Evolutionary conservation across 92 coral and sea anemone genomes (phyloP).

Genomic region (Parazoanthus atlanticus): DNA sequence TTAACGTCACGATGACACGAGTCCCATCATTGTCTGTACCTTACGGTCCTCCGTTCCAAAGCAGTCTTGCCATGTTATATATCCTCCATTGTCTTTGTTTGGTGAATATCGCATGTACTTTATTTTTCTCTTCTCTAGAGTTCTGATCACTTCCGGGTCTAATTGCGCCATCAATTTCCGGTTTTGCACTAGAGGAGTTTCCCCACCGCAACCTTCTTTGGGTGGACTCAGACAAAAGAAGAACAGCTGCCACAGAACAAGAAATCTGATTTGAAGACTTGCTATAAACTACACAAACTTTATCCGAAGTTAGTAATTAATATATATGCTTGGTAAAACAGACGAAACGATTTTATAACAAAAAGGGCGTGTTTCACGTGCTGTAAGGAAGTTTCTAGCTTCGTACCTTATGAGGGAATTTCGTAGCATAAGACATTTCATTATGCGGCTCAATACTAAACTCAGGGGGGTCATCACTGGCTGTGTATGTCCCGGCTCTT

Average conservation of each 20-base stretch:
- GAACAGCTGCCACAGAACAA: conserved; percentile 31
- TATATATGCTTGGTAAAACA: too few relatives aligned
- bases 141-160: conserved; percentile 55
- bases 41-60: too few relatives aligned
- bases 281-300: neutral
- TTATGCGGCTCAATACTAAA: conserved; percentile 75
- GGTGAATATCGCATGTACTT: conserved; percentile 58
- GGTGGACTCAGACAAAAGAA: conserved; percentile 56
- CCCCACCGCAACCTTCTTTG: conserved; percentile 66
- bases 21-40: too few relatives aligned
- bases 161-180: conserved; percentile 53
- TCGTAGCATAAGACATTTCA: conserved; percentile 80
- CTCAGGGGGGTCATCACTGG: conserved; percentile 80
- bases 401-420: conserved; percentile 73
- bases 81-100: conserved; percentile 21
- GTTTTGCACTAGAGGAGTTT: conserved; percentile 62
- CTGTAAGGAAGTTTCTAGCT: neutral
- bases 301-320: too few relatives aligned
- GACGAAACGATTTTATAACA: too few relatives aligned
- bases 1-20: too few relatives aligned
- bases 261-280: too few relatives aligned
- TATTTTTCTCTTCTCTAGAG: conserved; percentile 56
- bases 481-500: conserved; percentile 63
- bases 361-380: too few relatives aligned
- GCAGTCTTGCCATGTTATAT: conserved; percentile 55